Conservation (phyloP, 2,888 invertebrate genomes). For the Branchellion lobata region DNA sequence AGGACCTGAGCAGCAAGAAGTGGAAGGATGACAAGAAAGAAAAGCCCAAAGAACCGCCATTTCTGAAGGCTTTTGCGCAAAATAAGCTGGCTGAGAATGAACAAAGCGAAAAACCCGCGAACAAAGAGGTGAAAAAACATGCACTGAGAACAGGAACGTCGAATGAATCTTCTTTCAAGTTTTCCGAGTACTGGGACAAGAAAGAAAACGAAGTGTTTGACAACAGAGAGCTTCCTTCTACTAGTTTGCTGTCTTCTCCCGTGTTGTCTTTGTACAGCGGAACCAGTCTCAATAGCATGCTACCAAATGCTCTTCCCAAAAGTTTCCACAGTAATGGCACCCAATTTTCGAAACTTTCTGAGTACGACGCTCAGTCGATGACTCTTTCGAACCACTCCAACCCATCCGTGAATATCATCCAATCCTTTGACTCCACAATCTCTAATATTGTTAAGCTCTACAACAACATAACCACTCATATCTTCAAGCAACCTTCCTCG, state of each 20-base stretch:
- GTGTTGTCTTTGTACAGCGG: not conserved
- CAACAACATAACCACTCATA: slow-evolving; percentile 29
- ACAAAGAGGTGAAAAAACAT: no score
- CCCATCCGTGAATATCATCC: not conserved
- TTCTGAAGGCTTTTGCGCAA: no score
- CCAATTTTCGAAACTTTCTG: slow-evolving; percentile 4
- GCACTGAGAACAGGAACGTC: not conserved
- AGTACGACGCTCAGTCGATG: not conserved
- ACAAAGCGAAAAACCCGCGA: no score
- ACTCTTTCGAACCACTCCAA: not conserved
- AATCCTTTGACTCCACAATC: slow-evolving; percentile 35
- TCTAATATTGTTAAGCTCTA: slow-evolving; percentile 40
- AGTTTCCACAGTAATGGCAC: slow-evolving; percentile 9
- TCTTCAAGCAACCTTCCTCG: not conserved
- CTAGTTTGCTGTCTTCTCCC: not conserved
- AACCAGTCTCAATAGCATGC: not conserved
- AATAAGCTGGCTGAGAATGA: no score
- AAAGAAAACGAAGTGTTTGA: not conserved
- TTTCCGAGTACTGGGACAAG: not conserved
- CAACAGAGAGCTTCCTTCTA: no score
- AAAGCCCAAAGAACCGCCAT: no score
- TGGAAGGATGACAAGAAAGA: not conserved
- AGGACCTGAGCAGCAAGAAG: not conserved
- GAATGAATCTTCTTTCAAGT: not conserved
- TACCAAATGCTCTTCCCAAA: not conserved